A percentile compares a stretch with the other conserved stretches of the same genome.
Evolutionary conservation across 2,888 invertebrate genomes (phyloP).

Genomic region (Amphipoea lucens): DNA sequence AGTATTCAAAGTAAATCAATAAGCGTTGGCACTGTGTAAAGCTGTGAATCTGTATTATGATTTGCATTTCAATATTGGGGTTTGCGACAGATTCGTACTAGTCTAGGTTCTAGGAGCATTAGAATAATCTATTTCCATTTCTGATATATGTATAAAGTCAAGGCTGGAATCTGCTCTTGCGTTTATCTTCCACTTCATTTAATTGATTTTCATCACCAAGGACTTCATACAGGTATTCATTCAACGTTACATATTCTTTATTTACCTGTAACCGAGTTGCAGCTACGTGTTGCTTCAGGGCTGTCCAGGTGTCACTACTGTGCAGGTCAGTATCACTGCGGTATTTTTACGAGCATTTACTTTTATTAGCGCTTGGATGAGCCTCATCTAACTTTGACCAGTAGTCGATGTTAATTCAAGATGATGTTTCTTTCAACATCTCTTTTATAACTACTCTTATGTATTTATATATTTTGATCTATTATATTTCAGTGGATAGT

Average conservation of each 20-base stretch:
- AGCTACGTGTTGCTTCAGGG: slow-evolving; percentile 10
- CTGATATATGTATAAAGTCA: background rate
- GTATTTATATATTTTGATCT: too few species aligned
- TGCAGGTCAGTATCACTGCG: background rate
- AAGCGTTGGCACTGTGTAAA: slow-evolving; percentile 12
- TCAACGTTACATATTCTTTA: background rate
- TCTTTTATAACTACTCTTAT: background rate
- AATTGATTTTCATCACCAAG: background rate
- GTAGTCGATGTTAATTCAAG: slow-evolving; percentile 8
- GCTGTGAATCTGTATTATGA: slow-evolving; percentile 20
- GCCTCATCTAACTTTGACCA: slow-evolving; percentile 7
- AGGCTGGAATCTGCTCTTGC: background rate
- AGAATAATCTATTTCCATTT: slow-evolving; percentile 18
- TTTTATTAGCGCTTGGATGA: slow-evolving; percentile 3
- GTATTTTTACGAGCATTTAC: slow-evolving; percentile 29
- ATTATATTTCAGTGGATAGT: background rate
- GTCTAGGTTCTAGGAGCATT: slow-evolving; percentile 15
- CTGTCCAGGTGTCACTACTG: slow-evolving; percentile 5
- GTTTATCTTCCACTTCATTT: background rate
- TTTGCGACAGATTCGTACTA: slow-evolving; percentile 12
- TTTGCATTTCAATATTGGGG: slow-evolving; percentile 51
- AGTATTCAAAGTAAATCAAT: slow-evolving; percentile 41
- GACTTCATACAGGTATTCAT: background rate
- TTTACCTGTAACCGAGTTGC: background rate
- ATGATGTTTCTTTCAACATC: background rate